These are phyloP conservation scores for Agrotis clavis DNA, from an alignment of 2,888 invertebrate genomes.

Conservation along the genomic window DNA sequence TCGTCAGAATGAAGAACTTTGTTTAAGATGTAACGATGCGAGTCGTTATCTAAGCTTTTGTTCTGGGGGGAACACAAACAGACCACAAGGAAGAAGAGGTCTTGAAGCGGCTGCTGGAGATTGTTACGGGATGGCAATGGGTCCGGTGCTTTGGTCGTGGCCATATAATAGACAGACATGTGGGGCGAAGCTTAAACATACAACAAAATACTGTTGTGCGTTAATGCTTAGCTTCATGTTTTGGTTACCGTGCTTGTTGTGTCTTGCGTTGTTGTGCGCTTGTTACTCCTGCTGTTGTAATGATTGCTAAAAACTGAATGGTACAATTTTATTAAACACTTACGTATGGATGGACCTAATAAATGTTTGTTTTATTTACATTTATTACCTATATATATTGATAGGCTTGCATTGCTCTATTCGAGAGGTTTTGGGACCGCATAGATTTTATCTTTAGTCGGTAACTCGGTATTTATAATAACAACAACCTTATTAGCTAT, in stretches of 20 bases:
- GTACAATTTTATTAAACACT: background rate
- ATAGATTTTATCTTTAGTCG: no score
- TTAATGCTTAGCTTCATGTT: slow-evolving; percentile 68
- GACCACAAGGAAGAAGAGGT: slow-evolving; percentile 25
- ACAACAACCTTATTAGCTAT: no score
- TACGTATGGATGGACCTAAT: background rate
- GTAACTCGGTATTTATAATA: no score
- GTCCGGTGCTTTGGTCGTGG: slow-evolving; percentile 71
- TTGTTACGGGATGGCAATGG: slow-evolving; percentile 71
- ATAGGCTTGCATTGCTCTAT: no score
- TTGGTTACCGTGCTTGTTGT: slow-evolving; percentile 76
- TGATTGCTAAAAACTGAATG: slow-evolving; percentile 59
- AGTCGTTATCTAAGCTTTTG: background rate
- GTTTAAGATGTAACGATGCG: background rate
- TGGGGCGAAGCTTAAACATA: slow-evolving; percentile 57
- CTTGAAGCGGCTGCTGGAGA: slow-evolving; percentile 66
- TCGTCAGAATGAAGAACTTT: slow-evolving; percentile 3
- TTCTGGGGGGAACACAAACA: background rate
- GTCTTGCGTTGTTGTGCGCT: slow-evolving; percentile 69
- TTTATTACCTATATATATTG: background rate
- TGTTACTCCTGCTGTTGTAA: slow-evolving; percentile 62
- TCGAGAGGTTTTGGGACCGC: no score
- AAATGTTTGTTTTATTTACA: slow-evolving; percentile 25
- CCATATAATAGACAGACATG: slow-evolving; percentile 68
- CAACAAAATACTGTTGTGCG: slow-evolving; percentile 59